Conservation (phyloP, 2,797 vertebrate genomes). For the Pampus argenteus region DNA sequence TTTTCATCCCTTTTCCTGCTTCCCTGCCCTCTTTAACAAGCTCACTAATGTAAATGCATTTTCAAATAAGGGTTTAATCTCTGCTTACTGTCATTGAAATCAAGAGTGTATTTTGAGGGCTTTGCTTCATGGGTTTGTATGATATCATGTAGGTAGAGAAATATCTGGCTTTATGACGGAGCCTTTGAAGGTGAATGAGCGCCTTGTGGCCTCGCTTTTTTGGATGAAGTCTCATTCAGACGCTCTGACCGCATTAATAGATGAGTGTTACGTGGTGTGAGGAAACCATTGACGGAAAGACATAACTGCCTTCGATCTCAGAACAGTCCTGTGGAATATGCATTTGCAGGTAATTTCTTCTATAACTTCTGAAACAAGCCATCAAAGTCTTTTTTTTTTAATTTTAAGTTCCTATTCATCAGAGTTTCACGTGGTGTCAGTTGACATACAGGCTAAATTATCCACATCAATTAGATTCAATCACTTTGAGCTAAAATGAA, state of each 20-base stretch:
- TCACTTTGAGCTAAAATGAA: constrained; percentile 24
- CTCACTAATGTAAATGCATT: constrained; percentile 22
- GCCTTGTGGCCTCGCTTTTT: constrained; percentile 37
- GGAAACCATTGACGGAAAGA: constrained; percentile 43
- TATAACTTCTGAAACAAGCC: background rate
- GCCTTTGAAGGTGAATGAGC: constrained; percentile 43
- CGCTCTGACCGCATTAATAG: constrained; percentile 39
- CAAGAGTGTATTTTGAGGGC: constrained; percentile 11
- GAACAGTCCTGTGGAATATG: constrained; percentile 10
- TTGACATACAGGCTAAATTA: constrained; percentile 2
- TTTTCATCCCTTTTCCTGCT: constrained; percentile 27
- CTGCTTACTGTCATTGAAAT: constrained; percentile 28
- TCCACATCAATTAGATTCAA: constrained; percentile 16
- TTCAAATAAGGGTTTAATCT: constrained; percentile 25
- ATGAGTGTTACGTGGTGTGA: constrained; percentile 28
- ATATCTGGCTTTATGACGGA: constrained; percentile 23
- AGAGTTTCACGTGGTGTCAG: constrained; percentile 8
- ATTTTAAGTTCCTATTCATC: constrained; percentile 12
- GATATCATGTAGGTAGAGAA: constrained; percentile 21
- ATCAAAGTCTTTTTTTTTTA: background rate
- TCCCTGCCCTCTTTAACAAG: constrained; percentile 17
- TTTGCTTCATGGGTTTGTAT: constrained; percentile 4
- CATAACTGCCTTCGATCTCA: constrained; percentile 28
- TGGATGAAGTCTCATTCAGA: constrained; percentile 27
- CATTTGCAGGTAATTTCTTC: constrained; percentile 24